Evolutionary conservation across 2,113 vertebrate species (phyloP), one percentile per base, ranked within the genome.

Genomic region (Lepus europaeus): DNA sequence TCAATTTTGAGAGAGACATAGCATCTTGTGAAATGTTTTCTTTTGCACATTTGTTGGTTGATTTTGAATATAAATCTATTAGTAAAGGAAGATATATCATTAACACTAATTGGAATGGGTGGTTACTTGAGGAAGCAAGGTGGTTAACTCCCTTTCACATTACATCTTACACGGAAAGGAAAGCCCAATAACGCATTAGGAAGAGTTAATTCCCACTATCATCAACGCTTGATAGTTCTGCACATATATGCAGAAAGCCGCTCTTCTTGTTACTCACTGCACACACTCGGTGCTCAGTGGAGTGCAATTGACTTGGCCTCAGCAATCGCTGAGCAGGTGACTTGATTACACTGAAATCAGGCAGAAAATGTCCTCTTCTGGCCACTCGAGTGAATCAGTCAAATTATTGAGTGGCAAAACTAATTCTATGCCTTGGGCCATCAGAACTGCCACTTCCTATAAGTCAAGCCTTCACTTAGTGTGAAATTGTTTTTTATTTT

Each of bases 321-420:
- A 92, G 95, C 95, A 95, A 36, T 91, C 36, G 4, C 91, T 96
- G 98, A 98, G 98, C 98, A 98, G 98, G 98, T 98, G 98, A 98
- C 98, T 98, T 98, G 97, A 98, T 98, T 98, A 98, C 96, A 90
- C 97, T 98, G 98, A 98, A 98, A 98, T 98, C 98, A 98, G 98
- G 98, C 98, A 98, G 98, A 99, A 98, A 99, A 99, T 98, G 97
- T 98, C 98, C 97, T 98, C 96, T 98, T 97, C 97, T 98, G 98
- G 98, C 98, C 97, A 98, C 97, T 98, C 97, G 72, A 99, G 98
- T 99, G 98, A 98, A 98, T 98, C 98, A 98, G 98, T 98, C 98
- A 98, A 98, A 98, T 99, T 99, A 99, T 98, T 27, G 87, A 98
- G 97, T 98, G 98, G 98, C 98, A 98, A 99, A 99, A 98, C 98